phyloP scores from a whole-genome alignment of 2,113 vertebrate genomes.

The Octodon degus region DNA sequence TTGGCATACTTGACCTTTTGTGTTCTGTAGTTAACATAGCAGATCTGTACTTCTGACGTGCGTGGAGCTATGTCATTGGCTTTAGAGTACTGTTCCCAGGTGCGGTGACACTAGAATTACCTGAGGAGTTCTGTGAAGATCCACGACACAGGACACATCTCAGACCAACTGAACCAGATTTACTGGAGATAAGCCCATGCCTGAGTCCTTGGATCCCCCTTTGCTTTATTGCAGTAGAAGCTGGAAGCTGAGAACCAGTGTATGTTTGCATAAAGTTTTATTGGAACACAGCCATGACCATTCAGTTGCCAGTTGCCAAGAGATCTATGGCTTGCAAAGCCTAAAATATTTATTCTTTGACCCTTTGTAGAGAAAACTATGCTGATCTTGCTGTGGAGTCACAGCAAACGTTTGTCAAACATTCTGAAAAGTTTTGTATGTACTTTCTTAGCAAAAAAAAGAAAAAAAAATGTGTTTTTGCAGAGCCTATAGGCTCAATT shows the following conservation, averaged over 20 bases:
- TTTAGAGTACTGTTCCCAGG: not conserved
- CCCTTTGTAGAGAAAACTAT: not conserved
- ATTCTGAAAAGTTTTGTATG: conserved; percentile 3
- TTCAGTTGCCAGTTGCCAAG: not conserved
- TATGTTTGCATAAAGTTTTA: conserved; percentile 44
- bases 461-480: not conserved
- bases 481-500: not conserved
- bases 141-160: not conserved
- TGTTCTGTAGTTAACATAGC: not conserved
- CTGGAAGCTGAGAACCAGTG: not conserved
- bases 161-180: not conserved
- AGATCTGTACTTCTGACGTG: not conserved
- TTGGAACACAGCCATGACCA: not conserved
- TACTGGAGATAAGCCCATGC: not conserved
- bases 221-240: not conserved
- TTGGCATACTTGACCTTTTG: not conserved
- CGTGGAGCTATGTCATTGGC: not conserved
- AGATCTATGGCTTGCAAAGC: not conserved
- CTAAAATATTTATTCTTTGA: not conserved
- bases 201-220: not conserved
- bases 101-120: not conserved
- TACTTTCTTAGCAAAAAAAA: not conserved
- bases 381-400: not conserved
- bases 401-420: not conserved
- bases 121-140: not conserved